These are phyloP conservation scores for Acropora yongei DNA, from an alignment of 64 coral and sea anemone species.

Conservation along the genomic window DNA sequence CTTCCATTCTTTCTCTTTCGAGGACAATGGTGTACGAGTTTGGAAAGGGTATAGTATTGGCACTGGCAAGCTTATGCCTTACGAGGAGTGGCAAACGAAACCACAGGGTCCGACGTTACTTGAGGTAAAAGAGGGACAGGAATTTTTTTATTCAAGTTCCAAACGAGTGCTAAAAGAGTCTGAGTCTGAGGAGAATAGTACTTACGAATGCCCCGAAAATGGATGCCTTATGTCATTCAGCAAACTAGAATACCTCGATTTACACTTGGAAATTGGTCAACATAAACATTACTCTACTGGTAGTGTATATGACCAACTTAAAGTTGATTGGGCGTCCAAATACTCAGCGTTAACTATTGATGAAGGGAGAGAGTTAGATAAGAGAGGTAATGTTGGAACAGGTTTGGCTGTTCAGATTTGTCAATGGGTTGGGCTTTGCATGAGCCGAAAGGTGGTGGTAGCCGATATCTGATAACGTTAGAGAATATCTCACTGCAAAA, in stretches of 20 bases:
- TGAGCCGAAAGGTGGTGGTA: conserved; percentile 38
- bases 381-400: no score
- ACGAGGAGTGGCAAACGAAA: conserved; percentile 26
- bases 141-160: no score
- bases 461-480: conserved; percentile 32
- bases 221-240: no score
- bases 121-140: no score
- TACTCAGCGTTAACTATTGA: conserved; percentile 50
- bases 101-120: conserved; percentile 30
- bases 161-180: no score
- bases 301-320: conserved; percentile 49
- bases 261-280: conserved; percentile 17
- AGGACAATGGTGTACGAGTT: conserved; percentile 49
- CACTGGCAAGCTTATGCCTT: conserved; percentile 32
- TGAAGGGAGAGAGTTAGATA: conserved; percentile 4
- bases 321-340: conserved; percentile 44
- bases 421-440: conserved; percentile 60
- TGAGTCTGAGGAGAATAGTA: no score
- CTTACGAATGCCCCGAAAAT: no score
- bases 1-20: conserved; percentile 37
- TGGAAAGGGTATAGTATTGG: conserved; percentile 50
- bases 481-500: background rate
- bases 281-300: background rate
- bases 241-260: no score
- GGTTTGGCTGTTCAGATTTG: background rate